Evolutionary conservation across 2,113 vertebrate species (phyloP).

Genomic region (Eolophus roseicapilla): DNA sequence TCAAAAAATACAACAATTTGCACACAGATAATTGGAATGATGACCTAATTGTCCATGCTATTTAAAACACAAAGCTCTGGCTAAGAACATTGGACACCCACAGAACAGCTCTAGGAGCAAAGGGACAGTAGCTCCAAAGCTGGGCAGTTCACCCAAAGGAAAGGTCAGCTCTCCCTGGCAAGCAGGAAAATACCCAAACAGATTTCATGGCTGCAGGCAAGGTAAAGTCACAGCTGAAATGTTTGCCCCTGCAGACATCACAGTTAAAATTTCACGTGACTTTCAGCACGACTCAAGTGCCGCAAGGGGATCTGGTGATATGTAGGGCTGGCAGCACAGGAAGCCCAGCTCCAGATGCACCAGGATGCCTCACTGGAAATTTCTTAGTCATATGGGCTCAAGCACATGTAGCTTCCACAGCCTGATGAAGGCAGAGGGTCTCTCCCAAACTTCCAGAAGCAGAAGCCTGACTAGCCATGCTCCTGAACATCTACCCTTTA

Average conservation of each 20-base stretch:
- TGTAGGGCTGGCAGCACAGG: neutral
- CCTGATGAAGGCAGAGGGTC: neutral
- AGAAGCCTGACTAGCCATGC: neutral
- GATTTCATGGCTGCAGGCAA: slow-evolving; percentile 27
- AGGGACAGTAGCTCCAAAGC: neutral
- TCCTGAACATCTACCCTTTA: neutral
- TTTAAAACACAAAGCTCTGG: slow-evolving; percentile 13
- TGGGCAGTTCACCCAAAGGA: neutral
- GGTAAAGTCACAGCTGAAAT: slow-evolving; percentile 1
- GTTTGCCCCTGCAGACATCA: neutral
- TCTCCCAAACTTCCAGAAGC: neutral
- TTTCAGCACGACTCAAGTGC: neutral
- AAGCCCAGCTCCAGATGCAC: neutral
- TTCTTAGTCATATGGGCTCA: neutral
- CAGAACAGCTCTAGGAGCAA: neutral
- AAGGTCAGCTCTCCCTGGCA: slow-evolving; percentile 36
- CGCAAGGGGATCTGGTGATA: neutral
- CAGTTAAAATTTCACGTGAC: neutral
- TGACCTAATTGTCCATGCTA: neutral
- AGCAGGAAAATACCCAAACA: neutral
- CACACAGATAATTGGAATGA: neutral
- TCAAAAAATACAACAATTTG: neutral
- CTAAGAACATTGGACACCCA: neutral
- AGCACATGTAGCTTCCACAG: neutral
- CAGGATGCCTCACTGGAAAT: neutral